Evolutionary conservation across 2,888 invertebrate species (phyloP).

Genomic region (Drosophila helvetica): DNA sequence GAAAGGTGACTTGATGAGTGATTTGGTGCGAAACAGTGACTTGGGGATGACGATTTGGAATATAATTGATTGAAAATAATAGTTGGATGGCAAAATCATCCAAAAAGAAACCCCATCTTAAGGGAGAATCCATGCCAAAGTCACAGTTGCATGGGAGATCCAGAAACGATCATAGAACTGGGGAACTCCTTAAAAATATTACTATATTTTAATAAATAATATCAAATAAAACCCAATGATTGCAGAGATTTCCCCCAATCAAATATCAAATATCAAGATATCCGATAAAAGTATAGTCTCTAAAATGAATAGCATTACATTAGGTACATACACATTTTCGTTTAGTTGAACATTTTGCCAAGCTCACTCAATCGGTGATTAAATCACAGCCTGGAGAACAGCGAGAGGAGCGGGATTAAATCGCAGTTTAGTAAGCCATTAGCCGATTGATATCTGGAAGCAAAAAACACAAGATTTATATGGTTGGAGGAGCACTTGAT

Average conservation of each 20-base stretch:
- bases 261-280: too few species aligned
- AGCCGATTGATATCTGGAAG: neutral
- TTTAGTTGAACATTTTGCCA: neutral
- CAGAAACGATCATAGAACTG: too few species aligned
- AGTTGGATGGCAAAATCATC: too few species aligned
- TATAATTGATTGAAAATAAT: too few species aligned
- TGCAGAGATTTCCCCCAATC: too few species aligned
- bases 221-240: too few species aligned
- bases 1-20: constrained; percentile 20
- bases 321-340: too few species aligned
- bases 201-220: too few species aligned
- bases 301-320: neutral
- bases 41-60: neutral
- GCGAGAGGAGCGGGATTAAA: neutral
- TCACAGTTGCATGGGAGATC: too few species aligned
- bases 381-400: neutral
- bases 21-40: constrained; percentile 7
- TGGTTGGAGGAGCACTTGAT: constrained; percentile 5
- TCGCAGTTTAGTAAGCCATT: constrained; percentile 16
- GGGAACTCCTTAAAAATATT: too few species aligned
- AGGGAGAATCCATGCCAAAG: too few species aligned
- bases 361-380: constrained; percentile 4
- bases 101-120: too few species aligned
- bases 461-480: neutral
- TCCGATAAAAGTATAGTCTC: neutral